Evolutionary conservation across 92 coral and sea anemone genomes (phyloP).

Genomic region (Actinernus sp.): DNA sequence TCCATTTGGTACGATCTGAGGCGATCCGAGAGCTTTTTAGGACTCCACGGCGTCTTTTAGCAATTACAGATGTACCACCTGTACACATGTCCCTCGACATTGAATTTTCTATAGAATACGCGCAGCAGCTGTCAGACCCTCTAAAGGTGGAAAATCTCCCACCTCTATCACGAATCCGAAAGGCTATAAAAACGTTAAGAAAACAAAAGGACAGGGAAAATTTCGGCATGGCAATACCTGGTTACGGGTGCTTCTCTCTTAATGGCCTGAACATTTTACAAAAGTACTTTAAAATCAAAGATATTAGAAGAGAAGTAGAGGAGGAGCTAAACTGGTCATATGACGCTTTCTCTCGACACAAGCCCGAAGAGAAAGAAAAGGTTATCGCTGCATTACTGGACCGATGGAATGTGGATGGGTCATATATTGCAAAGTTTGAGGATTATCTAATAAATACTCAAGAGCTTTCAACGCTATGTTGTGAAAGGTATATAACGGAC

Average conservation of each 20-base stretch:
- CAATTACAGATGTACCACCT: background rate
- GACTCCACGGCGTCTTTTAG: background rate
- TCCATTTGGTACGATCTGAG: background rate
- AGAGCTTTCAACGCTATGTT: slow-evolving; percentile 18
- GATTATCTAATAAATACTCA: slow-evolving; percentile 23
- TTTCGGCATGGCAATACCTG: background rate
- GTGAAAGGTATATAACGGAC: slow-evolving; percentile 23
- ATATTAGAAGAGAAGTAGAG: background rate
- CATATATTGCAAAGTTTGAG: slow-evolving; percentile 4
- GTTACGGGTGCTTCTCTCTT: background rate
- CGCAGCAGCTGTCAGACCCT: background rate
- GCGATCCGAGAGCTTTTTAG: background rate
- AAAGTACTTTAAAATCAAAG: background rate
- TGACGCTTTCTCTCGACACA: too few relatives aligned
- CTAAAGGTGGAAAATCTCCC: background rate
- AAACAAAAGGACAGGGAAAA: background rate
- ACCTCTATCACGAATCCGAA: background rate
- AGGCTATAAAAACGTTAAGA: background rate
- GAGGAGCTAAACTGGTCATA: background rate
- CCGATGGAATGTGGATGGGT: slow-evolving; percentile 1
- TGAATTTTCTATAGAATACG: background rate
- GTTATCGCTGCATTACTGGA: slow-evolving; percentile 23
- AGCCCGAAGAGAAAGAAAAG: background rate
- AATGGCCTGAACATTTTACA: background rate
- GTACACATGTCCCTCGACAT: background rate